These are phyloP conservation scores for Lucilia sericata DNA, from an alignment of 1,140 invertebrate genomes.

Conservation along the genomic window DNA sequence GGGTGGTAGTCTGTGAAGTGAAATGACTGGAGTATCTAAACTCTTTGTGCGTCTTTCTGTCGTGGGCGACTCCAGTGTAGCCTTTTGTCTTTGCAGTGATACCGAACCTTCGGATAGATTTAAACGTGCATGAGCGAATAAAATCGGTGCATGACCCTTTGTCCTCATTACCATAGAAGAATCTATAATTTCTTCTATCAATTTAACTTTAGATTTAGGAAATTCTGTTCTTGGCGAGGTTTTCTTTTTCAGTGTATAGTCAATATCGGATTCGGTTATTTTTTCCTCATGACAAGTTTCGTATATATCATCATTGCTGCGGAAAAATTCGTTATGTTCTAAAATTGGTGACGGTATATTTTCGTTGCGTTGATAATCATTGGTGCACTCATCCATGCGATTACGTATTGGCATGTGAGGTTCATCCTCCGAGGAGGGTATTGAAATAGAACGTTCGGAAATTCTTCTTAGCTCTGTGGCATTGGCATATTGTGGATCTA, in stretches of 20 bases:
- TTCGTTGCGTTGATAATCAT: conserved; percentile 73
- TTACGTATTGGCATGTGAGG: conserved; percentile 61
- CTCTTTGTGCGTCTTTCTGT: conserved; percentile 82
- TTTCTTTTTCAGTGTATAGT: conserved; percentile 65
- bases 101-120: conserved; percentile 86
- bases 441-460: conserved; percentile 77
- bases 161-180: conserved; percentile 67
- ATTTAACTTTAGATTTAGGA: conserved; percentile 61
- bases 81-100: conserved; percentile 79
- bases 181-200: conserved; percentile 67
- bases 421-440: conserved; percentile 78
- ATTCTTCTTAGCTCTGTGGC: conserved; percentile 75
- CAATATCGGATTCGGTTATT: conserved; percentile 61
- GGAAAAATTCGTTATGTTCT: conserved; percentile 72
- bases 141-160: conserved; percentile 79
- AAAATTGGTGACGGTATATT: conserved; percentile 74
- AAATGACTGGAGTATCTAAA: conserved; percentile 84
- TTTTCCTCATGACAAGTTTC: conserved; percentile 66
- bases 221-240: conserved; percentile 49
- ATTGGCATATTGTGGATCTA: conserved; percentile 72
- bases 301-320: conserved; percentile 71
- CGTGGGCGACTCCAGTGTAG: conserved; percentile 78
- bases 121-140: conserved; percentile 81
- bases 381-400: conserved; percentile 68
- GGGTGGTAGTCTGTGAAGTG: conserved; percentile 81